phyloP scores from a whole-genome alignment of 2,797 vertebrate genomes.

The Arctocebus calabarensis region DNA sequence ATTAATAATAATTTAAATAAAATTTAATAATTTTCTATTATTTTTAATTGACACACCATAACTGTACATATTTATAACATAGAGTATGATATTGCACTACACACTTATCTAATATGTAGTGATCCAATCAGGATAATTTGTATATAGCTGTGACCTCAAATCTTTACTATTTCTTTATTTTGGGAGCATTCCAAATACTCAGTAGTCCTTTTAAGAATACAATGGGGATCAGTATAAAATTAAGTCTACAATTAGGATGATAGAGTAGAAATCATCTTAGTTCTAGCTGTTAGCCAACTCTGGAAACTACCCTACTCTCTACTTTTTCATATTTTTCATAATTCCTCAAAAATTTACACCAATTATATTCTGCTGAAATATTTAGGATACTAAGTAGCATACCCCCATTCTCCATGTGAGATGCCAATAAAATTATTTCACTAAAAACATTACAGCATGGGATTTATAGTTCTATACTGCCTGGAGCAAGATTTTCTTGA shows the following conservation, averaged over 20 bases:
- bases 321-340: neutral
- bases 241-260: neutral
- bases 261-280: neutral
- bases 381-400: neutral
- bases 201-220: neutral
- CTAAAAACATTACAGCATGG: neutral
- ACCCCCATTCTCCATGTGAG: neutral
- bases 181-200: neutral
- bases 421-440: conserved; percentile 20
- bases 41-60: neutral
- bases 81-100: neutral
- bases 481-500: too few relatives aligned
- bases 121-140: neutral
- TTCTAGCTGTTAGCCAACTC: neutral
- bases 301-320: neutral
- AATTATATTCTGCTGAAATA: neutral
- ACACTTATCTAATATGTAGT: neutral
- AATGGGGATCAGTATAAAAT: neutral
- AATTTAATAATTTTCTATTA: too few relatives aligned
- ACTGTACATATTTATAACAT: neutral
- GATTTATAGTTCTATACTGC: conserved; percentile 18
- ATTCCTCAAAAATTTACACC: neutral
- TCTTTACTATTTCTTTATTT: neutral
- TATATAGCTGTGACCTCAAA: neutral
- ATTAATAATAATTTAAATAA: too few relatives aligned